Conservation (phyloP, 1,140 invertebrate species). For the Drosophila mauritiana region DNA sequence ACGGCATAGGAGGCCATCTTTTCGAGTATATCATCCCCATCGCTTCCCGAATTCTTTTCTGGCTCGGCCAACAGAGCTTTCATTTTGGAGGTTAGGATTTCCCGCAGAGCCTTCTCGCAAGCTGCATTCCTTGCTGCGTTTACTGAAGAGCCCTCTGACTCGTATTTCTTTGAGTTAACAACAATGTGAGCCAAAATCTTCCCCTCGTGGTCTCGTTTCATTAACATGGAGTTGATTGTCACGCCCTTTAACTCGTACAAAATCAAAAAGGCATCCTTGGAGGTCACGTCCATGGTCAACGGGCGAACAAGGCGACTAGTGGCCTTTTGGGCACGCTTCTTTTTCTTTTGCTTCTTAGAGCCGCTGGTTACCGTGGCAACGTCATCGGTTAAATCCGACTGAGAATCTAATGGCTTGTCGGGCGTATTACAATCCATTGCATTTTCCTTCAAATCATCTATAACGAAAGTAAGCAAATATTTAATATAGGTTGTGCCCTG, state of each 20-base stretch:
- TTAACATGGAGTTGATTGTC: neutral
- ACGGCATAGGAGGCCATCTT: constrained; percentile 90
- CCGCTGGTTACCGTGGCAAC: no score
- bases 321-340: no score
- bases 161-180: constrained; percentile 66
- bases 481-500: no score
- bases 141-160: constrained; percentile 84
- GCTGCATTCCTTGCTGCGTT: constrained; percentile 87
- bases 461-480: no score
- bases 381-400: no score
- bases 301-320: no score
- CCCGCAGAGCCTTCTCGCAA: constrained; percentile 89
- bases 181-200: constrained; percentile 69
- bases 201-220: constrained; percentile 20
- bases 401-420: no score
- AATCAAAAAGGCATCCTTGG: neutral
- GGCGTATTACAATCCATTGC: no score
- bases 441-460: no score
- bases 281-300: neutral
- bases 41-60: constrained; percentile 54
- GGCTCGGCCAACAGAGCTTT: constrained; percentile 60
- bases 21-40: constrained; percentile 87
- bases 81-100: constrained; percentile 89
- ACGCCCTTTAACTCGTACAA: neutral
- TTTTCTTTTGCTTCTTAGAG: no score